phyloP scores from a whole-genome alignment of 2,797 vertebrate genomes.

The Enteromius trimaculatus region DNA sequence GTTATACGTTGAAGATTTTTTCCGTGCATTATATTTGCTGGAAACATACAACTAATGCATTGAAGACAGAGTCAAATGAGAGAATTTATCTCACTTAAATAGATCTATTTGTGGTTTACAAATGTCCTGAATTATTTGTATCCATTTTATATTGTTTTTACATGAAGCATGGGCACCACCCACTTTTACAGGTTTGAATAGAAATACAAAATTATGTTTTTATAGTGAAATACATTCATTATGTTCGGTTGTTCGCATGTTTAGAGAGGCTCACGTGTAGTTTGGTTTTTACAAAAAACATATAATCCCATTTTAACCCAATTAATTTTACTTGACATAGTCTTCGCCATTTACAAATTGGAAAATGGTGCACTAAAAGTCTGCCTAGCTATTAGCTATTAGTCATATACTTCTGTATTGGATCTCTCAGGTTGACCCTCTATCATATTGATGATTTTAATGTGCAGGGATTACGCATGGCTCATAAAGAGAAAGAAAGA shows the following conservation, averaged over 20 bases:
- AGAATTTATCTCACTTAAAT: not conserved
- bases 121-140: not conserved
- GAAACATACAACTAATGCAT: not conserved
- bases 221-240: not conserved
- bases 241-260: not conserved
- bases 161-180: not conserved
- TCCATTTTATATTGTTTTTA: not conserved
- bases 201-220: not conserved
- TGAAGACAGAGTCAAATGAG: not conserved
- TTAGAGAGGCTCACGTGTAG: not conserved
- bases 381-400: conserved; percentile 5
- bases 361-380: conserved; percentile 13
- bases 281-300: not conserved
- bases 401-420: not conserved
- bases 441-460: conserved; percentile 14
- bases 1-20: not conserved
- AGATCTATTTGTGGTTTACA: not conserved
- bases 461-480: conserved; percentile 7
- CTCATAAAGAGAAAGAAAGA: conserved; percentile 22
- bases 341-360: not conserved
- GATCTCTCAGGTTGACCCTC: not conserved
- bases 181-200: not conserved
- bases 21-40: not conserved
- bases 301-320: conserved; percentile 4
- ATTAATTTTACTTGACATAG: not conserved